Conservation (phyloP, 2,113 vertebrate genomes). For the Anolis sagrei region DNA sequence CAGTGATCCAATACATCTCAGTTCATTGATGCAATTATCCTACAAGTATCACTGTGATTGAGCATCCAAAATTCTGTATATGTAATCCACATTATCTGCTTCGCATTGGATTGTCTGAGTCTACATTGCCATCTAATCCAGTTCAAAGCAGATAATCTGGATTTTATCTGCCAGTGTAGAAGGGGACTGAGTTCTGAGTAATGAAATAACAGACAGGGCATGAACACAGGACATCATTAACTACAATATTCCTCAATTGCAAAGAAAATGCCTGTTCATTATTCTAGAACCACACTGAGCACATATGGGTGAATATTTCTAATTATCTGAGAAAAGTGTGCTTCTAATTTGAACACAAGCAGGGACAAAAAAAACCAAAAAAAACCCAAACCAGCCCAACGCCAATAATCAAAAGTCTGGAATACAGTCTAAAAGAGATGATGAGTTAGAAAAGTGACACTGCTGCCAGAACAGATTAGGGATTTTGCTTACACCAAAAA, state of each 20-base stretch:
- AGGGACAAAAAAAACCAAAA: no score
- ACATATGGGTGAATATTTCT: neutral
- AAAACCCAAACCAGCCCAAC: no score
- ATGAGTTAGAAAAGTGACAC: neutral
- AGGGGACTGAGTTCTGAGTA: neutral
- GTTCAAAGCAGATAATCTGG: no score
- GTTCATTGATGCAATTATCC: neutral
- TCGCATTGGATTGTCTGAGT: no score
- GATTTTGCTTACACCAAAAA: neutral
- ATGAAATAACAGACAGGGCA: neutral
- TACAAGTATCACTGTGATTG: no score
- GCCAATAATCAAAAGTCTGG: neutral
- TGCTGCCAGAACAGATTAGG: neutral
- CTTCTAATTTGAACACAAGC: neutral
- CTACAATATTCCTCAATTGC: neutral
- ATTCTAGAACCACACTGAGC: neutral
- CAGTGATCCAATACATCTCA: neutral
- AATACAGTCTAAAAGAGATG: neutral
- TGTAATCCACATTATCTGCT: no score
- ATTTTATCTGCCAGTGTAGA: no score
- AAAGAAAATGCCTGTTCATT: neutral
- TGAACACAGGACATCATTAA: neutral
- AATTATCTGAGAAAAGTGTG: neutral
- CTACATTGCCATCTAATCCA: no score
- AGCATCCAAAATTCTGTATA: no score